A percentile compares a stretch with the other conserved stretches of the same genome.
Evolutionary conservation across 1,140 invertebrate genomes (phyloP).

Genomic region (Metopolophium dirhodum): DNA sequence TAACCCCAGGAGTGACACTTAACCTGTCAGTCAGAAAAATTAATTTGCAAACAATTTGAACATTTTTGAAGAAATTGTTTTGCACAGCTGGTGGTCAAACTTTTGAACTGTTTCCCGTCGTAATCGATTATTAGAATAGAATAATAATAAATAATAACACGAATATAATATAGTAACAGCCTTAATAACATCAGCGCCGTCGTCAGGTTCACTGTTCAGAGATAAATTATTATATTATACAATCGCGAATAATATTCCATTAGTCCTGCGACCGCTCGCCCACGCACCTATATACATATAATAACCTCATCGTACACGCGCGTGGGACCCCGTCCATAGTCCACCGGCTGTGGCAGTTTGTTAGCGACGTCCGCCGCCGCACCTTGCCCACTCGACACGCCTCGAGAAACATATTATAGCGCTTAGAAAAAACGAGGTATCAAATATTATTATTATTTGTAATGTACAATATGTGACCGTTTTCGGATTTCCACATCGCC

Average conservation of each 20-base stretch:
- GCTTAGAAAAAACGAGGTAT: background rate
- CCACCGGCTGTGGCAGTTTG: constrained; percentile 8
- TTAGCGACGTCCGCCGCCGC: background rate
- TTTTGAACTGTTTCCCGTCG: background rate
- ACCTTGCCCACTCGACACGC: background rate
- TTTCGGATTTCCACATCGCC: background rate
- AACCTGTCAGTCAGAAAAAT: background rate
- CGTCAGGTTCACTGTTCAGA: background rate
- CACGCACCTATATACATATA: background rate
- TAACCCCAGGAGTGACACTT: background rate
- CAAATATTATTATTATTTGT: background rate
- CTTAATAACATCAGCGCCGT: background rate
- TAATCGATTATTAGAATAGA: background rate
- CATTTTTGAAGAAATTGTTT: background rate
- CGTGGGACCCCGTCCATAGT: background rate
- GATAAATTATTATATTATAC: background rate
- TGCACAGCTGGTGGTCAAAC: background rate
- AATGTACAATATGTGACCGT: background rate
- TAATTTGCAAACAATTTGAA: background rate
- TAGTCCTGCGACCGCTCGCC: background rate
- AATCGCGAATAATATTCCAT: background rate
- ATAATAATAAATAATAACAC: background rate
- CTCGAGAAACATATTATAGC: constrained; percentile 4
- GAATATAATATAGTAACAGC: background rate
- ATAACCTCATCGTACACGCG: background rate